Base-by-base conservation (phyloP, 1,140 invertebrate species). In the Eupeodes corollae region DNA sequence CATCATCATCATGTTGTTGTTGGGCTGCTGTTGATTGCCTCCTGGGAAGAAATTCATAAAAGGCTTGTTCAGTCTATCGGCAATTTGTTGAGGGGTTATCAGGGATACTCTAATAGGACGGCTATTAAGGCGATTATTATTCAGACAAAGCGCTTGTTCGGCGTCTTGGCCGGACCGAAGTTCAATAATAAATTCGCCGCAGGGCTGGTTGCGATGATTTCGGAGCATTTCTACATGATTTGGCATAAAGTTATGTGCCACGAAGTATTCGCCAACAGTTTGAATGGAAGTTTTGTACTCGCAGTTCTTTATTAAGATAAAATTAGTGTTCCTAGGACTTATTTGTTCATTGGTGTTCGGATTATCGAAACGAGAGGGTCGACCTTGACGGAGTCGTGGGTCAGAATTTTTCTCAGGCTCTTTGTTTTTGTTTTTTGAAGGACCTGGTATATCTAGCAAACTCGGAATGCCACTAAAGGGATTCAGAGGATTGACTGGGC, bases 151-250 rank as follows among this genome's bases (percentile, higher is more conserved):
- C 0, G 88, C 89, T 45, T 73, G 69, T 10, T 77, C 69, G 2
- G 85, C 85, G 56, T 91, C 84, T 26, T 79, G 75, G 0, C 68
- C 49, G 13, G 74, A 77, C 10, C 73, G 68, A 60, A 94, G 93
- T 61, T 93, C 88, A 53, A 89, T 87, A 61, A 88, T 90, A 33
- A 86, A 89, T 53, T 90, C 83, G 1, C 90, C 89, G 1, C 79
- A 78, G 1, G 85, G 83, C 49, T 78, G 73, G 3, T 82, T 79
- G 38, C 73, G 73, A 8, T 77, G 66, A 52, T 82, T 84, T 12
- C 80, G 70, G 65, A 91, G 75, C 48, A 90, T 77, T 56, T 90
- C 84, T 48, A 91, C 86, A 48, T 83, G 77, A 21, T 76, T 73
- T 0, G 88, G 87, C 1, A 80, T 77, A 2, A 89, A 72, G 11